Evolutionary conservation across 2,888 invertebrate species (phyloP), one percentile per base, ranked within the genome.

Genomic region (Brachyptera risi): DNA sequence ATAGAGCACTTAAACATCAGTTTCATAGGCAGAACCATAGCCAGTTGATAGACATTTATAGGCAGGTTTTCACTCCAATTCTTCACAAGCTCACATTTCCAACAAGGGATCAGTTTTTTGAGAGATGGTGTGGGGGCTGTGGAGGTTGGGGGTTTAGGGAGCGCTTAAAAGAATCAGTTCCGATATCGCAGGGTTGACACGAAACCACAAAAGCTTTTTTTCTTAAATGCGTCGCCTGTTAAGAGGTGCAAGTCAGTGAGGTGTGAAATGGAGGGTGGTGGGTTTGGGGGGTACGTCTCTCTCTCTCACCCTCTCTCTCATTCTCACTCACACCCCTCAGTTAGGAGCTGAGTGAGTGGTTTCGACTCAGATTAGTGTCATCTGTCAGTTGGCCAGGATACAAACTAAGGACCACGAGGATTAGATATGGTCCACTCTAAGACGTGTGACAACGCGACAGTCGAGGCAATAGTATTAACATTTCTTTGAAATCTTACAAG

Each of bases 221-320:
- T 42, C 17, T 37, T 37, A 54, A 54, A 54, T 19, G 54, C 54
- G 21, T 35, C 37, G n/a, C 37, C 35, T 54, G 3, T 17, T 54
- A 35, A 35, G 37, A 37, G 54, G 37, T 37, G 54, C 54, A 38
- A 54, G 54, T 37, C 35, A 54, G 54, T 54, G 35, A 54, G 37
- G 54, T 54, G 54, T 54, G 54, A 54, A 54, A 54, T 54, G 54
- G 54, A 38, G 51, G 51, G 51, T 27, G 51, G 54, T 35, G 37
- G n/a, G 37, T 35, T 35, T 19, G 31, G 54, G 54, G 54, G 21
- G n/a, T n/a, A n/a, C n/a, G n/a, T n/a, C n/a, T n/a, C n/a, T n/a
- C n/a, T n/a, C n/a, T n/a, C n/a, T n/a, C n/a, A n/a, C n/a, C n/a
- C n/a, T n/a, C n/a, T n/a, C n/a, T n/a, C n/a, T n/a, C n/a, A n/a